phyloP scores from a whole-genome alignment of 1,140 invertebrate species.

The Littorina saxatilis region DNA sequence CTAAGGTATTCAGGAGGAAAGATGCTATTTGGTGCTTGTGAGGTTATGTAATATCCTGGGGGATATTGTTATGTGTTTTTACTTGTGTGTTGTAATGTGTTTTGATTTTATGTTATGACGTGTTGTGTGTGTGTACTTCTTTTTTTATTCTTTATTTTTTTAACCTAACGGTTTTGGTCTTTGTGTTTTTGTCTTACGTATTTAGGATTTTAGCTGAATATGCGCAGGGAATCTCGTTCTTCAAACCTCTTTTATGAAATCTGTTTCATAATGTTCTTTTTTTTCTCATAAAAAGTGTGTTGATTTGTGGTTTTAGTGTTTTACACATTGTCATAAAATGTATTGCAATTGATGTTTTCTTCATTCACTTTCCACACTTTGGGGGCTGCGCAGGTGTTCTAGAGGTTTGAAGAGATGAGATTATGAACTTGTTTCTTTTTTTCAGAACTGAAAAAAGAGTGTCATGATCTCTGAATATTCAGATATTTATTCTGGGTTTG shows the following conservation, averaged over 20 bases:
- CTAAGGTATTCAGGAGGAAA: neutral
- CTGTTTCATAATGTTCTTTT: neutral
- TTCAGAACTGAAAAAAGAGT: too few relatives aligned
- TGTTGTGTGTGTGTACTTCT: too few relatives aligned
- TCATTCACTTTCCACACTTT: neutral
- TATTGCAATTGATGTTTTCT: neutral
- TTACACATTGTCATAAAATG: neutral
- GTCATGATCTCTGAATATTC: too few relatives aligned
- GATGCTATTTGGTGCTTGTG: constrained; percentile 58
- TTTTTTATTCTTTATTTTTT: neutral
- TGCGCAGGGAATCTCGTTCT: neutral
- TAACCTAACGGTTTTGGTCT: neutral
- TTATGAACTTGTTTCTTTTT: too few relatives aligned
- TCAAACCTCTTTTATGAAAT: neutral
- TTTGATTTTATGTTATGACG: neutral
- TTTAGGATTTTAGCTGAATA: neutral
- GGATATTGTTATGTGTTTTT: constrained; percentile 29
- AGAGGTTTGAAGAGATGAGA: too few relatives aligned
- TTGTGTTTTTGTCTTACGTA: neutral
- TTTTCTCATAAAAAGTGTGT: neutral
- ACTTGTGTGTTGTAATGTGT: neutral
- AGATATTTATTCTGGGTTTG: too few relatives aligned
- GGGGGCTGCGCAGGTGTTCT: too few relatives aligned
- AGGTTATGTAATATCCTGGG: constrained; percentile 65
- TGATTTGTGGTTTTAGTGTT: neutral